These are phyloP conservation scores for Heliornis fulica DNA, from an alignment of 2,113 vertebrate species.

Conservation along the genomic window DNA sequence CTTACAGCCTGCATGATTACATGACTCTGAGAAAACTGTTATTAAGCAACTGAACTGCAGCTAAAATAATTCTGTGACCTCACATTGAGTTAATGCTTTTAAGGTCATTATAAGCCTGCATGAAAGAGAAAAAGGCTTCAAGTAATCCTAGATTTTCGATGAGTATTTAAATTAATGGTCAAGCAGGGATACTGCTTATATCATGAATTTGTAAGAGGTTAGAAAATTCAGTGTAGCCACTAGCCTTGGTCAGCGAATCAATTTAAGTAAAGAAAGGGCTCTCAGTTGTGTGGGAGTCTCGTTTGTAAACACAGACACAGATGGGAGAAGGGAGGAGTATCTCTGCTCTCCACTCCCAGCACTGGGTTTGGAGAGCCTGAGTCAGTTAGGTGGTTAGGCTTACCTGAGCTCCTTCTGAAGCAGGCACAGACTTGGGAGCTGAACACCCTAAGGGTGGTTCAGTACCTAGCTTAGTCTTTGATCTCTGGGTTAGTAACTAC, in stretches of 20 bases:
- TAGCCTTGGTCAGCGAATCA: background rate
- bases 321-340: background rate
- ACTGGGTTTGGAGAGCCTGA: background rate
- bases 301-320: background rate
- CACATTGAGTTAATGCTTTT: constrained; percentile 24
- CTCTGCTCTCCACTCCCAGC: background rate
- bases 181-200: background rate
- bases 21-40: constrained; percentile 3
- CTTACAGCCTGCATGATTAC: background rate
- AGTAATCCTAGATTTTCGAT: constrained; percentile 17
- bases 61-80: constrained; percentile 55
- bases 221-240: background rate
- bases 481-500: background rate
- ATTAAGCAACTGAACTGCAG: constrained; percentile 24
- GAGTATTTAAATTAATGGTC: constrained; percentile 30
- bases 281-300: background rate
- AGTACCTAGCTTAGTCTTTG: background rate
- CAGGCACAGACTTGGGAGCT: background rate
- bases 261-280: background rate
- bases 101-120: background rate
- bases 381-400: background rate
- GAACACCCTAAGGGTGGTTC: background rate
- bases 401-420: background rate
- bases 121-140: constrained; percentile 7
- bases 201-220: background rate